Base-by-base conservation (phyloP, 2,113 vertebrate genomes). In the rat (Rattus norvegicus) region DNA sequence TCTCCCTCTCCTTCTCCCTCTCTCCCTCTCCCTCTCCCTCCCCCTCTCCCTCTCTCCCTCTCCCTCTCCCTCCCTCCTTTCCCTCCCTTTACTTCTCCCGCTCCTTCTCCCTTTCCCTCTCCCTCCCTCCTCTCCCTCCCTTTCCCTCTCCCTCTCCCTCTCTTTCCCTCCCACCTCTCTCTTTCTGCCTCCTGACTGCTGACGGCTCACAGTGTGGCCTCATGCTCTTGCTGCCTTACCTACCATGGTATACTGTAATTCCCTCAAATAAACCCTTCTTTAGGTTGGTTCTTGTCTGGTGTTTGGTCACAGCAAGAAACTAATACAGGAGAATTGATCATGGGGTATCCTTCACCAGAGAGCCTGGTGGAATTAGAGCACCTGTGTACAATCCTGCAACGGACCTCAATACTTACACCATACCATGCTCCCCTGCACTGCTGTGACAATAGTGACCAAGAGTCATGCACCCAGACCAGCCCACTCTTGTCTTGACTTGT, bases 1-100 rank as follows among this genome's bases (percentile, higher is more conserved):
- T n/a, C n/a, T n/a, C n/a, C 24, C 63, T 10, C 9, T 1, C 8
- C 2, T 0, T 24, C 61, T 7, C 20, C 2, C 2, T 8, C 24
- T 0, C 63, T 59, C 63, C 0, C 52, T 56, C 54, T 14, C 54
- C 12, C 54, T 13, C 54, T 56, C 54, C 12, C 54, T 56, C 54
- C 12, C 54, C 13, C 12, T 56, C 54, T 56, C 54, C 13, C 54
- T 56, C 54, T 56, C 54, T 56, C 54, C 13, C 54, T 14, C 13
- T 14, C 54, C 2, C 11, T 54, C 11, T 54, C 52, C 11, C 52
- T 54, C 52, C 11, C 52, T 54, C 52, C 7, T 5, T 6, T 3
- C 43, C 43, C 52, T 54, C 52, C 11, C 52, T 52, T 10, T 52
- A 5, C 10, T 10, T 52, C 52, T 52, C 52, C 10, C 52, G 5